Percentiles rank a stretch among this genome's conserved stretches.
These are phyloP conservation scores for Rhopilema esculentum DNA, from an alignment of 30 jellyfish, hydroid and myxozoan genomes.

Conservation along the genomic window DNA sequence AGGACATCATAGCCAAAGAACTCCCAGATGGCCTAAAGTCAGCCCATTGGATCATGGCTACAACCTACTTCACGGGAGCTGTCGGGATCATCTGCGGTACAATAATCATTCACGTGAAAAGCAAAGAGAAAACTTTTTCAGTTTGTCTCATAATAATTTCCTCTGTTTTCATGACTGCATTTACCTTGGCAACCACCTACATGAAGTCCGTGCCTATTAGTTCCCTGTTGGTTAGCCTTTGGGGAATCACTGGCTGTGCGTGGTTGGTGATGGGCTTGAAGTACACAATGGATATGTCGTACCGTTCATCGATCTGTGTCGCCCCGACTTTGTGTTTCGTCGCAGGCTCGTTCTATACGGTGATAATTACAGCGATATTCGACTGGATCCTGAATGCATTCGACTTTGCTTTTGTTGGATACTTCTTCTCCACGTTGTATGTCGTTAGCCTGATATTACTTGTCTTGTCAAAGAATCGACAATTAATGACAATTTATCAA, in stretches of 20 bases:
- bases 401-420: constrained; percentile 32
- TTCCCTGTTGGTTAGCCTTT: neutral
- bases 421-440: constrained; percentile 26
- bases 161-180: constrained; percentile 8
- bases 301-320: constrained; percentile 12
- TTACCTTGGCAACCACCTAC: constrained; percentile 16
- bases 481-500: neutral
- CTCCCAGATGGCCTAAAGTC: neutral
- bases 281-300: constrained; percentile 16
- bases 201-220: constrained; percentile 6
- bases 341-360: constrained; percentile 38
- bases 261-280: constrained; percentile 31
- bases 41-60: constrained; percentile 2
- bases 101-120: neutral
- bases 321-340: constrained; percentile 29
- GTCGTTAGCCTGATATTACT: neutral
- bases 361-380: neutral
- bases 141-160: neutral
- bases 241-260: constrained; percentile 43
- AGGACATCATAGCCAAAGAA: neutral
- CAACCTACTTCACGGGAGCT: neutral
- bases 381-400: constrained; percentile 17
- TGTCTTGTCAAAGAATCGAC: neutral
- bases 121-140: constrained; percentile 1
- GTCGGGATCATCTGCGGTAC: constrained; percentile 47